Percentiles rank a stretch among this genome's conserved stretches.
Conservation (phyloP, 2,888 invertebrate genomes). For the Rutpela maculata region DNA sequence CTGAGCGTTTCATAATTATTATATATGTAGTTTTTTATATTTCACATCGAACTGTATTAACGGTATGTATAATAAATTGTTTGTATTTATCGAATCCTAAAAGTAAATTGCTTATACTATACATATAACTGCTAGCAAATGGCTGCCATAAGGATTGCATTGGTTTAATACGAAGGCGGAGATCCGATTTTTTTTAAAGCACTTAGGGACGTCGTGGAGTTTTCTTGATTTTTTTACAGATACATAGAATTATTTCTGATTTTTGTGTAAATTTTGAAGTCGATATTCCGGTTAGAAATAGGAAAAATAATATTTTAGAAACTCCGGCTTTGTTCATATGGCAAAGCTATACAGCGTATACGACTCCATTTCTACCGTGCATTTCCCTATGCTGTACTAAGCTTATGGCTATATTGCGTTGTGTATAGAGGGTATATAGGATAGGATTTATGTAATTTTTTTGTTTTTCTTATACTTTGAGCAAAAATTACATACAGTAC, state of each 20-base stretch:
- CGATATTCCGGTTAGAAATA: constrained; percentile 41
- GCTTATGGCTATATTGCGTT: constrained; percentile 66
- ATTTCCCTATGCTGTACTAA: constrained; percentile 69
- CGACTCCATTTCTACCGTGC: constrained; percentile 74
- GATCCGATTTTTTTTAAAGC: constrained; percentile 58
- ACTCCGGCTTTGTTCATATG: constrained; percentile 73
- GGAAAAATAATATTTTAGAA: constrained; percentile 60
- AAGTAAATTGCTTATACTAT: constrained; percentile 63
- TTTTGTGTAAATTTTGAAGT: constrained; percentile 63
- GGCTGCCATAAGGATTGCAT: constrained; percentile 77
- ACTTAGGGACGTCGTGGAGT: constrained; percentile 39
- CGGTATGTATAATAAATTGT: constrained; percentile 57
- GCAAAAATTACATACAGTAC: constrained; percentile 31
- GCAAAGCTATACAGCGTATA: constrained; percentile 71
- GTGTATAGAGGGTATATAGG: constrained; percentile 60
- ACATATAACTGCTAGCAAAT: constrained; percentile 75
- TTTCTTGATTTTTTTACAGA: constrained; percentile 63
- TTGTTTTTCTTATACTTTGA: constrained; percentile 56
- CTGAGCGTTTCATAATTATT: constrained; percentile 74
- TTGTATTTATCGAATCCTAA: constrained; percentile 57
- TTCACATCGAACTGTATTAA: constrained; percentile 63
- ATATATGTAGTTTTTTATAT: constrained; percentile 67
- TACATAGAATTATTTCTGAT: constrained; percentile 65
- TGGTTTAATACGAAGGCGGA: constrained; percentile 63
- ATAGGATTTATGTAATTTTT: constrained; percentile 61